Evolutionary conservation across 2,113 vertebrate genomes (phyloP).

Genomic region (Caranx melampygus): DNA sequence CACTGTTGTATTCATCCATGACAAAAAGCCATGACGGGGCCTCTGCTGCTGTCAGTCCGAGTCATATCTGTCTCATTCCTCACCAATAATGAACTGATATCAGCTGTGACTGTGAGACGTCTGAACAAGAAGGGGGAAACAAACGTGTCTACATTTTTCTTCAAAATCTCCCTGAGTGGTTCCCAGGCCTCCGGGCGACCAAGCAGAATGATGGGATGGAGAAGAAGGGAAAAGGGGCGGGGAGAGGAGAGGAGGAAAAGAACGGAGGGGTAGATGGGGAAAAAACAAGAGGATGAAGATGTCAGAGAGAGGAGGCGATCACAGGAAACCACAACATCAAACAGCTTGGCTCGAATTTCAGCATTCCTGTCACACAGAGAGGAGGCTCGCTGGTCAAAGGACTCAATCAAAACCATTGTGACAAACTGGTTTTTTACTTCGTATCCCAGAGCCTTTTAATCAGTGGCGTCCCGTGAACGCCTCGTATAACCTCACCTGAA

Average conservation of each 20-base stretch:
- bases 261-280: background rate
- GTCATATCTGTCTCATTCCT: constrained; percentile 6
- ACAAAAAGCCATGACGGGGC: background rate
- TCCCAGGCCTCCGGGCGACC: constrained; percentile 52
- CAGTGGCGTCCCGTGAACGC: background rate
- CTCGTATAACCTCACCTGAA: constrained; percentile 12
- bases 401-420: constrained; percentile 13
- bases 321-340: constrained; percentile 22
- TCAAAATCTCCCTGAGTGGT: constrained; percentile 37
- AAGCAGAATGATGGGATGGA: constrained; percentile 63
- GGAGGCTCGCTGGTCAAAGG: background rate
- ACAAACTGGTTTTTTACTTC: background rate
- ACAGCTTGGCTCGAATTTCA: constrained; percentile 20
- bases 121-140: constrained; percentile 10
- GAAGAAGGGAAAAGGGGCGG: background rate
- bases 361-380: constrained; percentile 41
- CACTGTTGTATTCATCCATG: background rate
- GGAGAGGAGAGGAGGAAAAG: constrained; percentile 1
- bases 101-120: constrained; percentile 20
- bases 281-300: constrained; percentile 20
- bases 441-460: background rate
- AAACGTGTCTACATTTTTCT: constrained; percentile 40
- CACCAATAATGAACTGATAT: constrained; percentile 11
- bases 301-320: constrained; percentile 38
- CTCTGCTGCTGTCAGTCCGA: background rate